phyloP scores from a whole-genome alignment of 2,888 invertebrate species.

The Apoderus coryli region DNA sequence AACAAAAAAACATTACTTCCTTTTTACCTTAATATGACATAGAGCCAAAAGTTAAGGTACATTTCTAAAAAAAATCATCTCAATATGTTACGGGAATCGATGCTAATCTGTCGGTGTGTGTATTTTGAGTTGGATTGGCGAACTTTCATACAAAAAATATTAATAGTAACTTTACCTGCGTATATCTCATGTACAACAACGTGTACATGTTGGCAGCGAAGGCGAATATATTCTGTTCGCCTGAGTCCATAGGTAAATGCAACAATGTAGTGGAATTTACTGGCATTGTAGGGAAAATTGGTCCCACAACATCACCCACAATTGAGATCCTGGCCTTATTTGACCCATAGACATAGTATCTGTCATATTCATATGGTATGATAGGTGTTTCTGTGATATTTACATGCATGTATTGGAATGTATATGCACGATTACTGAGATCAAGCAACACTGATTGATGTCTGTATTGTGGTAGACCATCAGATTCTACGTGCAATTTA shows the following conservation, averaged over 20 bases:
- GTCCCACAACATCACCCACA: constrained; percentile 85
- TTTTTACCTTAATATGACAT: no score
- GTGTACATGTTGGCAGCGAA: constrained; percentile 91
- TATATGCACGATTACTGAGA: constrained; percentile 80
- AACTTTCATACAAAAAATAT: no score
- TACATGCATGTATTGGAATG: constrained; percentile 90
- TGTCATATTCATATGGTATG: constrained; percentile 79
- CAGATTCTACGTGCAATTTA: constrained; percentile 60
- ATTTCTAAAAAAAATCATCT: no score
- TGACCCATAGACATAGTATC: constrained; percentile 85
- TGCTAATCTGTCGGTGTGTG: no score
- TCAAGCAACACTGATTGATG: constrained; percentile 88
- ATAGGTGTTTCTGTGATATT: constrained; percentile 88
- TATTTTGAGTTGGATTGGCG: no score
- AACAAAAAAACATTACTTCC: no score
- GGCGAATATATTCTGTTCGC: constrained; percentile 92
- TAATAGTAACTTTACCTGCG: constrained; percentile 48
- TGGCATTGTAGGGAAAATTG: constrained; percentile 86
- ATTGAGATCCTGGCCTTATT: constrained; percentile 71
- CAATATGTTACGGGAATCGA: no score
- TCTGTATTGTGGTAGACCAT: constrained; percentile 81
- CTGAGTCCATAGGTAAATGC: constrained; percentile 76
- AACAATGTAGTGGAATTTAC: constrained; percentile 73
- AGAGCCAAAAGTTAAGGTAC: no score
- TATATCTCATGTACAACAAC: constrained; percentile 76